Conservation (phyloP, 2,888 invertebrate genomes). For the Plebejus argus region DNA sequence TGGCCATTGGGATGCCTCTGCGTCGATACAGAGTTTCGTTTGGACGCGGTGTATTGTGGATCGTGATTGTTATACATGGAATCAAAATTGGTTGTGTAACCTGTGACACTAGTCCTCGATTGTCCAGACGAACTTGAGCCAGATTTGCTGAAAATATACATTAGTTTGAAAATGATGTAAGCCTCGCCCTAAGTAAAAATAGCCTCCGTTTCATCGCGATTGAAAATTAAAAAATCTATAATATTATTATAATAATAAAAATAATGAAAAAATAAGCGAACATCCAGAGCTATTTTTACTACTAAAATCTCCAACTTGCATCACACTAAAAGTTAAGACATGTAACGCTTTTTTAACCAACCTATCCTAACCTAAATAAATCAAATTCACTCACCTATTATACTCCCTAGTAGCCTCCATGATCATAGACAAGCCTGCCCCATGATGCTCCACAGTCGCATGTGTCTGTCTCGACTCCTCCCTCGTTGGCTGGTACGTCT, state of each 20-base stretch:
- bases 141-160: constrained; percentile 65
- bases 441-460: constrained; percentile 66
- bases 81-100: constrained; percentile 71
- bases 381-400: constrained; percentile 63
- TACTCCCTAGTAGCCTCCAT: constrained; percentile 83
- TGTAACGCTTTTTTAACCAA: too few relatives aligned
- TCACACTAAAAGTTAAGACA: too few relatives aligned
- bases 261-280: too few relatives aligned
- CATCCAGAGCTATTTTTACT: too few relatives aligned
- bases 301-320: too few relatives aligned
- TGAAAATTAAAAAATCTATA: too few relatives aligned
- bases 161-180: too few relatives aligned
- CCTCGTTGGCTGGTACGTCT: constrained; percentile 61
- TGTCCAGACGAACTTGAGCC: constrained; percentile 76
- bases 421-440: constrained; percentile 80
- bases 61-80: constrained; percentile 73
- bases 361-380: not conserved
- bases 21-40: constrained; percentile 64
- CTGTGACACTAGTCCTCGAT: constrained; percentile 74
- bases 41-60: constrained; percentile 62
- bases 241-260: too few relatives aligned
- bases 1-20: constrained; percentile 68
- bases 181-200: too few relatives aligned
- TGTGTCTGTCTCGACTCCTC: constrained; percentile 67
- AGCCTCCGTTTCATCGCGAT: too few relatives aligned